Base-by-base conservation (phyloP, 2,113 vertebrate species). In the Verasper variegatus region DNA sequence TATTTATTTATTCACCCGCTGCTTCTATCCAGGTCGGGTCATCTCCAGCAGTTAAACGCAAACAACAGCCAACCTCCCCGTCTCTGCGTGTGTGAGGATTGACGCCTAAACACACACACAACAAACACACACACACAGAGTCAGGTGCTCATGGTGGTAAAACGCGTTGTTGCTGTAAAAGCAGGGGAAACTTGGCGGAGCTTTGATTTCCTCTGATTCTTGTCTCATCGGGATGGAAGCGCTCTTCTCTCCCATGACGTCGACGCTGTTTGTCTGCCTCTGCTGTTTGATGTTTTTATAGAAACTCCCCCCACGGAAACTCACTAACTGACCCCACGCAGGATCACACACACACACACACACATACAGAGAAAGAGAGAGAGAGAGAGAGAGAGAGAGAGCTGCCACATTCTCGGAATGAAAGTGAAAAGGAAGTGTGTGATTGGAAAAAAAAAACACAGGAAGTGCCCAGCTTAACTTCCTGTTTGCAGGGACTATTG, bases 231-330 rank as follows among this genome's bases (percentile, higher is more conserved):
- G 56, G 24, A 65, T 47, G 23, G 71, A 75, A 62, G 78, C 20
- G 0, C 24, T 79, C 52, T 17, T 54, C 37, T 59, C 68, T 78
- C 52, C 74, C 66, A 1, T 61, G 60, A 66, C 13, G 62, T 67
- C 1, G 0, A n/a, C 67, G 73, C 62, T 80, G 91, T 84, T 68
- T 80, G 17, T 52, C 49, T 52, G 49, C 49, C 17, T 6, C 49
- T 0, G 49, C 72, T 82, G 26, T 86, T 87, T 84, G 84, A 89
- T 88, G 89, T 91, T 86, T 92, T 89, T 81, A 70, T 84, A 87
- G 84, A 72, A 74, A 47, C 71, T 58, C 23, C 75, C 70, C 71
- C 78, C 0, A 1, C 55, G 60, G 80, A 74, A 31, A 54, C 40
- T 35, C 49, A n/a, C 82, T 45, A 66, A 62, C 63, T 75, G 80